These are phyloP conservation scores for Lepisosteus osseus DNA, from an alignment of 2,113 vertebrate species.

Conservation along the genomic window DNA sequence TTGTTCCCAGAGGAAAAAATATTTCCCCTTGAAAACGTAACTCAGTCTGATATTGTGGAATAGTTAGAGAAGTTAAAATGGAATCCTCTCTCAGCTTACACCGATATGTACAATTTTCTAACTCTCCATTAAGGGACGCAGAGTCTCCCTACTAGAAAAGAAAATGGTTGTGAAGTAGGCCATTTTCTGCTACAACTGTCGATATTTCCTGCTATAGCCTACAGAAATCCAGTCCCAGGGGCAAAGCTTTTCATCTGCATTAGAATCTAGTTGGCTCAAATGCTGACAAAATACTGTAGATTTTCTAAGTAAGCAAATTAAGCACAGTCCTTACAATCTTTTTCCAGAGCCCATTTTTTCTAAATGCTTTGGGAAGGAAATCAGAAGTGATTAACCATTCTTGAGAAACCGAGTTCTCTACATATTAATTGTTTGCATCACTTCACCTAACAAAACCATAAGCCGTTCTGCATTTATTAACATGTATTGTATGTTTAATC, in stretches of 20 bases:
- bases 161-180: constrained; percentile 41
- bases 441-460: too few species aligned
- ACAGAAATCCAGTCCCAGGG: constrained; percentile 20
- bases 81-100: not conserved
- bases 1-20: too few species aligned
- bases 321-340: too few species aligned
- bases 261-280: constrained; percentile 31
- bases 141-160: constrained; percentile 6
- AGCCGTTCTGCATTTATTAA: too few species aligned
- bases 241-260: constrained; percentile 14
- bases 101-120: not conserved
- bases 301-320: too few species aligned
- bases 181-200: constrained; percentile 35
- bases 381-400: too few species aligned
- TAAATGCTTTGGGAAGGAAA: too few species aligned
- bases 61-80: not conserved
- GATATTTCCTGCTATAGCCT: constrained; percentile 34
- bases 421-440: too few species aligned
- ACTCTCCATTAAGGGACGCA: not conserved
- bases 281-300: constrained; percentile 6
- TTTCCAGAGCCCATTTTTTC: too few species aligned
- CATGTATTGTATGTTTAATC: too few species aligned
- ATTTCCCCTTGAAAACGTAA: too few species aligned
- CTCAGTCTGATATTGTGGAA: not conserved
- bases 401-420: too few species aligned